Percentiles rank a stretch among this genome's conserved stretches.
Evolutionary conservation across 2,113 vertebrate genomes (phyloP).

Genomic region (Ibidorhyncha struthersii): DNA sequence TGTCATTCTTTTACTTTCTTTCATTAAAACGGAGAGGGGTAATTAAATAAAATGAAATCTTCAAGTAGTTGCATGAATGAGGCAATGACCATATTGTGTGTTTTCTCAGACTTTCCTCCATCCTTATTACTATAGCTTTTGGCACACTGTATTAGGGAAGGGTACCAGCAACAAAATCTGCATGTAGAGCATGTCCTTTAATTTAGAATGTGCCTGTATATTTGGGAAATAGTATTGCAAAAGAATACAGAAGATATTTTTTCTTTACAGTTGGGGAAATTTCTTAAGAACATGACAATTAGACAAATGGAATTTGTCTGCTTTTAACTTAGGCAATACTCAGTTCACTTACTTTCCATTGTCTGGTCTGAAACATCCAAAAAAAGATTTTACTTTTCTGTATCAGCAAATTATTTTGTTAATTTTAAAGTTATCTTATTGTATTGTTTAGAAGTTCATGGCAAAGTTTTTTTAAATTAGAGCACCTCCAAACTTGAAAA

Average conservation of each 20-base stretch:
- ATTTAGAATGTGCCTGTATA: background rate
- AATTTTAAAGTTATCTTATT: background rate
- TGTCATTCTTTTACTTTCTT: background rate
- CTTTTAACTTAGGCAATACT: background rate
- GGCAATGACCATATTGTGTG: accelerated
- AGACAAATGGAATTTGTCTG: background rate
- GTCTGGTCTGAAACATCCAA: background rate
- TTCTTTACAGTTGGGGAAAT: background rate
- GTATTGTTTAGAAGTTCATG: background rate
- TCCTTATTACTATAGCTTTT: background rate
- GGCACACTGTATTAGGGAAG: background rate
- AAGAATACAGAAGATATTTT: background rate
- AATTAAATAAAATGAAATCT: background rate
- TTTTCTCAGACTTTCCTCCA: background rate
- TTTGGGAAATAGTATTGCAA: background rate
- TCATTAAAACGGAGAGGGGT: background rate
- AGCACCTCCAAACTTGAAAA: background rate
- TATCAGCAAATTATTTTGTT: background rate
- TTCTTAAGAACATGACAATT: background rate
- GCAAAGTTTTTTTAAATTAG: background rate
- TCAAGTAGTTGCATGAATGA: background rate
- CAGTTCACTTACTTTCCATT: background rate
- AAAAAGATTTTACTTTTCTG: background rate
- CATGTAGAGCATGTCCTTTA: background rate
- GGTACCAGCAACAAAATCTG: background rate